Evolutionary conservation across 2,113 vertebrate species (phyloP).

Genomic region (Cinclus cinclus): DNA sequence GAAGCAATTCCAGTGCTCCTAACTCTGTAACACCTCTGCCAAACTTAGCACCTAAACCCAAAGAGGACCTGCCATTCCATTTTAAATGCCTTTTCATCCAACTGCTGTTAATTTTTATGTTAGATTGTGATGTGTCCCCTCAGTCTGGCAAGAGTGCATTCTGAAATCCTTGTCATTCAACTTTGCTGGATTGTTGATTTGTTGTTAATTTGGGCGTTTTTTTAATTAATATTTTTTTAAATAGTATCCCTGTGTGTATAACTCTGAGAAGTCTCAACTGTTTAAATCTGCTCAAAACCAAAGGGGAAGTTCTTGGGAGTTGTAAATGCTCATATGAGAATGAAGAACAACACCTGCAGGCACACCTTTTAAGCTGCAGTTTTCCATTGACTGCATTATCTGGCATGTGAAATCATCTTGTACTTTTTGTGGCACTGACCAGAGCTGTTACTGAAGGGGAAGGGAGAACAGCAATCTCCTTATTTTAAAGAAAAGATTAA

Average conservation of each 20-base stretch:
- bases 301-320: background rate
- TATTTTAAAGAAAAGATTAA: background rate
- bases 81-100: background rate
- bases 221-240: background rate
- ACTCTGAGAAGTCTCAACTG: background rate
- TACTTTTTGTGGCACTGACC: background rate
- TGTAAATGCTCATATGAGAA: background rate
- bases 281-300: background rate
- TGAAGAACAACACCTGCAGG: background rate
- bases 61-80: background rate
- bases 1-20: background rate
- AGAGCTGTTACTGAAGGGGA: background rate
- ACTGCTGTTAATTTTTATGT: background rate
- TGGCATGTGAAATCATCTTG: background rate
- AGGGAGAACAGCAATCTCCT: background rate
- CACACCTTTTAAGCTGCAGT: background rate
- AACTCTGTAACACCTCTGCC: background rate
- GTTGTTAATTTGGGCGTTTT: background rate
- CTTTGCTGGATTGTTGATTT: background rate
- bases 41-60: background rate
- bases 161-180: background rate
- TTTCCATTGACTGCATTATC: background rate
- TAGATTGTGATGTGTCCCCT: background rate
- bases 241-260: background rate
- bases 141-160: background rate